Conservation (phyloP, 1,140 invertebrate species). For the Drosophila nasuta region DNA sequence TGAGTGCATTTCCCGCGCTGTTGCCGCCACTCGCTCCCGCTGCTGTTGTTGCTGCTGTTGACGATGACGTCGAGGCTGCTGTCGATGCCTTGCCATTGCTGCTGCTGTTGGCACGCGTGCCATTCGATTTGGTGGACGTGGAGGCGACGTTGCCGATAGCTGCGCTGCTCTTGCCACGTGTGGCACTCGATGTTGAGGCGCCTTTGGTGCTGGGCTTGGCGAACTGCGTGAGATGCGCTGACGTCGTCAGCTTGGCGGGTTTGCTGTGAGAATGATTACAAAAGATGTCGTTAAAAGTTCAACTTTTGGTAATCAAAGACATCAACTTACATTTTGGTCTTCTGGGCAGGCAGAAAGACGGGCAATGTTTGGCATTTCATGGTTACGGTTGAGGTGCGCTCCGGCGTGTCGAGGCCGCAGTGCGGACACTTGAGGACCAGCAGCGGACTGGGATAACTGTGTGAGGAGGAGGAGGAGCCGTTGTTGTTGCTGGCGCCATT, state of each 20-base stretch:
- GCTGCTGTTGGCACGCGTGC: slow-evolving; percentile 24
- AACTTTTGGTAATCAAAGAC: no score
- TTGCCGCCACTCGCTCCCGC: not conserved
- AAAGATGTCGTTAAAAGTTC: not conserved
- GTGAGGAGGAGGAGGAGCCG: not conserved
- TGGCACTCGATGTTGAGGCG: not conserved
- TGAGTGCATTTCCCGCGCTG: slow-evolving; percentile 20
- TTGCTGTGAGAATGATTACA: slow-evolving; percentile 38
- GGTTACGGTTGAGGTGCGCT: slow-evolving; percentile 84
- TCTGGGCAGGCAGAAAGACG: slow-evolving; percentile 80
- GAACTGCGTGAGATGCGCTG: slow-evolving; percentile 61
- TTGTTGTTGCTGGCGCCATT: slow-evolving; percentile 39
- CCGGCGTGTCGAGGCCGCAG: slow-evolving; percentile 88
- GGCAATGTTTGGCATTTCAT: slow-evolving; percentile 84
- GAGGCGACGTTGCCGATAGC: not conserved
- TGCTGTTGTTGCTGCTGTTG: not conserved
- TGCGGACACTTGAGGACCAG: slow-evolving; percentile 89
- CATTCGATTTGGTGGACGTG: slow-evolving; percentile 46
- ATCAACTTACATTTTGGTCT: slow-evolving; percentile 69
- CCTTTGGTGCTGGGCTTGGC: slow-evolving; percentile 4
- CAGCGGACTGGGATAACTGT: slow-evolving; percentile 63
- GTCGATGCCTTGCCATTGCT: slow-evolving; percentile 2
- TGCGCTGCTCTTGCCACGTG: slow-evolving; percentile 2
- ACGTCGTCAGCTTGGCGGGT: slow-evolving; percentile 71
- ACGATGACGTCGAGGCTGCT: not conserved